Evolutionary conservation across 2,797 vertebrate species (phyloP), one percentile per base, ranked within the genome.

Genomic region (Rhodeus uyekii): DNA sequence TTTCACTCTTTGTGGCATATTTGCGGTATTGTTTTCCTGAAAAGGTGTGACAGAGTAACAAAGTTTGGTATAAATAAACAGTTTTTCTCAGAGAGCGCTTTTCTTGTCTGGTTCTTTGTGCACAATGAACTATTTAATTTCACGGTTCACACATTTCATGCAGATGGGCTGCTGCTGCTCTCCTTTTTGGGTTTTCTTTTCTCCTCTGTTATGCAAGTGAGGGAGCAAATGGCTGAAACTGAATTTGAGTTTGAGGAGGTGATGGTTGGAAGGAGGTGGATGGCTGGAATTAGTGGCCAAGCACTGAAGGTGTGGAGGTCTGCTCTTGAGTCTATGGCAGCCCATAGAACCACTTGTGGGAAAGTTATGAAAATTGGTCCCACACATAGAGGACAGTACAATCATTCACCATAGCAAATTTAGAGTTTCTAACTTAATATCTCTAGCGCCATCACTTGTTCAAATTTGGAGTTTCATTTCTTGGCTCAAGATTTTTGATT

Each of bases 131-230:
- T 24, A 46, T 80, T 80, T 72, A 72, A 72, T 61, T 71, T 72
- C 78, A 80, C 13, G 67, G 78, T 61, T 61, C 1, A 12, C 64
- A 61, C 22, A n/a, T 80, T 80, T 36, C 27, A 48, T 80, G 48
- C 36, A 32, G 65, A 19, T 10, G 14, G 44, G 8, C 13, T 44
- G 18, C 27, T 44, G 50, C 50, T 72, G 42, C 44, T 48, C 42
- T 50, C 58, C 13, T 64, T 29, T 58, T 36, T 36, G 5, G 16
- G 12, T 64, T 78, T 63, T 7, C 32, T 72, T 61, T 8, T 68
- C 36, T 18, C 9, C 3, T 27, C 14, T 69, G 9, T 34, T 29
- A 69, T 38, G 42, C 14, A 65, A 65, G 76, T 65, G 16, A 36
- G 19, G 32, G 69, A 73, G 46, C 29, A 34, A n/a, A 61, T 63